Conservation (phyloP, 1,140 invertebrate species). For the Hesperophylax magnus region DNA sequence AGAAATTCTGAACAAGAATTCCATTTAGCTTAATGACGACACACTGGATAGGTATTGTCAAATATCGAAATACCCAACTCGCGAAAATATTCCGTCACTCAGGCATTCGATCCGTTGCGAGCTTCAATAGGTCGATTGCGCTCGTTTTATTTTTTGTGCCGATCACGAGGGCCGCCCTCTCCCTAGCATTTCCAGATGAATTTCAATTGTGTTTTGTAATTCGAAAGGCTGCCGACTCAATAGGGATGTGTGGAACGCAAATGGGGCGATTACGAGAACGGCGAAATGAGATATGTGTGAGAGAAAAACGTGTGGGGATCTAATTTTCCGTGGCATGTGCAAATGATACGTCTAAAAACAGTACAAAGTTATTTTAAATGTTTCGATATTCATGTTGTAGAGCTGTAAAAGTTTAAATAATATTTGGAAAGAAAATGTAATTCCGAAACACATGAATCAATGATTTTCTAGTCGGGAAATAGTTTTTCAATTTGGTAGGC, state of each 20-base stretch:
- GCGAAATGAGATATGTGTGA: conserved; percentile 12
- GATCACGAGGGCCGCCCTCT: background rate
- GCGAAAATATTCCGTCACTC: conserved; percentile 8
- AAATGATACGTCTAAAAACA: too few species aligned
- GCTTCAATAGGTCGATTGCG: conserved; percentile 10
- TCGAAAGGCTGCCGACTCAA: conserved; percentile 16
- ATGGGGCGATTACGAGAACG: conserved; percentile 25
- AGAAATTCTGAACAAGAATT: background rate
- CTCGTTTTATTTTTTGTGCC: conserved; percentile 7
- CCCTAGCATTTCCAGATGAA: conserved; percentile 20
- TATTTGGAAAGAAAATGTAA: too few species aligned
- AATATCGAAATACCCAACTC: conserved; percentile 6
- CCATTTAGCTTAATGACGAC: conserved; percentile 4
- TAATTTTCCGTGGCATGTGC: too few species aligned
- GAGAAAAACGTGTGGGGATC: too few species aligned
- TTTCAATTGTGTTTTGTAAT: conserved; percentile 30
- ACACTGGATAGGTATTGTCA: background rate
- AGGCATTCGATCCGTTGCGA: background rate
- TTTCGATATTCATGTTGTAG: too few species aligned
- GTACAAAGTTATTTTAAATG: too few species aligned
- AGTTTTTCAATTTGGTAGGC: too few species aligned
- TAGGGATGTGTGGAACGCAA: conserved; percentile 18
- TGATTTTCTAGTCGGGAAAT: too few species aligned
- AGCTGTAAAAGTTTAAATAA: too few species aligned
- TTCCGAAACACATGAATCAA: too few species aligned